phyloP scores from a whole-genome alignment of 2,113 vertebrate genomes.

The Spheniscus mendiculus region DNA sequence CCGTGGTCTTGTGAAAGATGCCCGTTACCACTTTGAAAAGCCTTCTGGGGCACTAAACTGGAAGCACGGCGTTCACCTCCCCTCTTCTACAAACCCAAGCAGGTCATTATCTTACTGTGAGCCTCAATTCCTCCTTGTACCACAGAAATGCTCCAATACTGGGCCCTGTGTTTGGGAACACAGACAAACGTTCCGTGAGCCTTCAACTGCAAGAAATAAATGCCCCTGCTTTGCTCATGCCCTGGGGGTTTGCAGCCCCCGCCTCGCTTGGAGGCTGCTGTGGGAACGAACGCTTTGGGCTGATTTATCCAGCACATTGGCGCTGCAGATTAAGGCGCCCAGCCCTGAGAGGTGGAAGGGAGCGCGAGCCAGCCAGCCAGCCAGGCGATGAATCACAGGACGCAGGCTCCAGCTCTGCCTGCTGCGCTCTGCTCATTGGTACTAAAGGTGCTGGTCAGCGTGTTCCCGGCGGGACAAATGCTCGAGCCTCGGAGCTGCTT shows the following conservation, averaged over 20 bases:
- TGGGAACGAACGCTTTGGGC: background rate
- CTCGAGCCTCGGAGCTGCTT: background rate
- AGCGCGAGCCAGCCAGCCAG: background rate
- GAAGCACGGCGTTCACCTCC: background rate
- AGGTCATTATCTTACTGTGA: rapidly evolving
- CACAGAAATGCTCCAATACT: background rate
- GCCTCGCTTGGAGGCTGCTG: background rate
- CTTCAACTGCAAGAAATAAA: background rate
- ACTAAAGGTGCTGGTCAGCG: background rate
- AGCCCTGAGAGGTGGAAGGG: background rate
- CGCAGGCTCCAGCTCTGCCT: background rate
- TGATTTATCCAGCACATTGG: background rate
- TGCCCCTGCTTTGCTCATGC: background rate
- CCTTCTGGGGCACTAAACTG: background rate
- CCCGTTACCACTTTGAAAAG: rapidly evolving
- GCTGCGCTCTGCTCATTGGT: background rate
- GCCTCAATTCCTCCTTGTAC: background rate
- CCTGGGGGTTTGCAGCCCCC: background rate
- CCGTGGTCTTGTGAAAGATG: rapidly evolving
- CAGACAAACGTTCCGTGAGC: background rate
- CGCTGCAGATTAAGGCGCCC: background rate
- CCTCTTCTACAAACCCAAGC: background rate
- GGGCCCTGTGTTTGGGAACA: background rate
- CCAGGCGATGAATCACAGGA: background rate
- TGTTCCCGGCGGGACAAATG: background rate